phyloP scores from a whole-genome alignment of 2,888 invertebrate genomes.

The Chloromyia formosa region DNA sequence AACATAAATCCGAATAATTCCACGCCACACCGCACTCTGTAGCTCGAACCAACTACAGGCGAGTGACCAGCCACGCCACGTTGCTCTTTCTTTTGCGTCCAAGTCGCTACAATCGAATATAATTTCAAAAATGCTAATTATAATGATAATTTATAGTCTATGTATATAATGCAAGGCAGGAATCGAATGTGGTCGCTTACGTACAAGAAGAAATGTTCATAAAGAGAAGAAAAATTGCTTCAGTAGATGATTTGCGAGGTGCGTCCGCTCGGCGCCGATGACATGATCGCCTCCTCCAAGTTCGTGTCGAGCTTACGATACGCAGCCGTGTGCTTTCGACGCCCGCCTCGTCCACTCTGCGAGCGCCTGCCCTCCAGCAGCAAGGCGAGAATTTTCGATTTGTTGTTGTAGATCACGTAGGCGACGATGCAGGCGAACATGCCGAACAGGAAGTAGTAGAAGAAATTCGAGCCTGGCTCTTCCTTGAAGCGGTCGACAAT shows the following conservation, averaged over 20 bases:
- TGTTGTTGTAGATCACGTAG: slow-evolving; percentile 72
- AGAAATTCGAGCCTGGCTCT: slow-evolving; percentile 72
- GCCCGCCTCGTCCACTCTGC: slow-evolving; percentile 53
- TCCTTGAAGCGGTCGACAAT: slow-evolving; percentile 57
- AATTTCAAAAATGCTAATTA: not conserved
- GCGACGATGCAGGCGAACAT: slow-evolving; percentile 70
- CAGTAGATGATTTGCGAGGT: slow-evolving; percentile 55
- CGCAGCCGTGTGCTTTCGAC: slow-evolving; percentile 70
- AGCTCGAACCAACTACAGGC: too few relatives aligned
- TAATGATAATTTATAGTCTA: not conserved
- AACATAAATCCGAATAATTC: not conserved
- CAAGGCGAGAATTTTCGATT: slow-evolving; percentile 75
- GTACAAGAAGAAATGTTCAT: not conserved
- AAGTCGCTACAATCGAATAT: slow-evolving; percentile 4
- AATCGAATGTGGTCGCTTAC: slow-evolving; percentile 13
- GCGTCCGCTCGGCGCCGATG: slow-evolving; percentile 61
- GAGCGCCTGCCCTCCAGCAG: slow-evolving; percentile 69
- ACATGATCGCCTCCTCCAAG: slow-evolving; percentile 74
- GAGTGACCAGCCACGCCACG: too few relatives aligned
- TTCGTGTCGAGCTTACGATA: slow-evolving; percentile 74
- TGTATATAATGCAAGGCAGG: slow-evolving; percentile 33
- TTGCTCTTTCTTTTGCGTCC: too few relatives aligned
- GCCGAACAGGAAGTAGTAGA: slow-evolving; percentile 73
- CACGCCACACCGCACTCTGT: not conserved
- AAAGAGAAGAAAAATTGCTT: slow-evolving; percentile 10